Evolutionary conservation across 2,888 invertebrate species (phyloP), one percentile per base, ranked within the genome.

Genomic region (Folsomia candida): DNA sequence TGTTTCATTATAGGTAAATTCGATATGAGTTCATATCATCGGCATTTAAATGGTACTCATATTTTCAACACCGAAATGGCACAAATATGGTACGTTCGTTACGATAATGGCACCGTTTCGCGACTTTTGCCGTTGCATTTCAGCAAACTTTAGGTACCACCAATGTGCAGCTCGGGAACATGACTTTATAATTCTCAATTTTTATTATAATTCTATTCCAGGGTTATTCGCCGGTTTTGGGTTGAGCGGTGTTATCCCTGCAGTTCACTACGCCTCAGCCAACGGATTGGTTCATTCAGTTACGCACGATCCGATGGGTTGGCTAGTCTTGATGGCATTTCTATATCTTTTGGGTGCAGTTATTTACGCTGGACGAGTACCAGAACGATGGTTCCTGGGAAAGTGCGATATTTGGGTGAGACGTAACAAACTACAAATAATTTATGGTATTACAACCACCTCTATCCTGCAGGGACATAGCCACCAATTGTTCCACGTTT

Each of bases 401-500:
- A 92, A 90, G 84, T 93, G 95, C 86, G 99, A 99, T 85, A 94
- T 98, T 82, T 97, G 97, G 93, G 92, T 92, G 85, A 85, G 87
- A 82, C 51, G 59, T 37, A 20, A 26, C 51, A 3, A 20, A 2
- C 20, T 1, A 58, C 24, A 62, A 26, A 18, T 51, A 51, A 51
- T 57, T 63, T 29, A 27, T 37, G 25, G 6, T 51, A 14, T 51
- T 58, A 58, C 58, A 58, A 58, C 22, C 62, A 26, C 47, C 75
- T 76, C 71, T 72, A 73, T 58, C 67, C 80, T 85, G 74, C 83
- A 92, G 96, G 95, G 97, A 85, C 99, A 99, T 86, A 98, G 98
- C 68, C 99, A 99, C 85, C 99, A 99, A 86, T 92, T 99, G 81
- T 99, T 99, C 87, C 99, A 99, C 83, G 91, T 98, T 51, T 89